Percentiles rank a stretch among this genome's conserved stretches.
phyloP scores from a whole-genome alignment of 2,888 invertebrate species.

The Podabrus alpinus region DNA sequence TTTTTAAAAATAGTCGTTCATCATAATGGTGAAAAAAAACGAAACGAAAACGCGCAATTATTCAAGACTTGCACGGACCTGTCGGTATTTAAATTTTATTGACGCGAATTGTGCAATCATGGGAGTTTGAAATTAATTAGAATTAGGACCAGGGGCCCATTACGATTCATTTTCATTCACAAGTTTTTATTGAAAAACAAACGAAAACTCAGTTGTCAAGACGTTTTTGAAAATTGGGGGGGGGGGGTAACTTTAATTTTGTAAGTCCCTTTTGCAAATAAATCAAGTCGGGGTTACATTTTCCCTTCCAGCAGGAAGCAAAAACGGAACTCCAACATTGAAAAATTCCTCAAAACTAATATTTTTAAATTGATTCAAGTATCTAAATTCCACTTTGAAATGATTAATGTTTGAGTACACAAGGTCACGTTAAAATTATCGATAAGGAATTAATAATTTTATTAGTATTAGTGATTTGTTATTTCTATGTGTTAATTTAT shows the following conservation, averaged over 20 bases:
- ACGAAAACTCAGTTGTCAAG: neutral
- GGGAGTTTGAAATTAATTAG: neutral
- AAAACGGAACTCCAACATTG: no score
- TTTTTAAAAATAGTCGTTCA: neutral
- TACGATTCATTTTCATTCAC: no score
- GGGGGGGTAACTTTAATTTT: neutral
- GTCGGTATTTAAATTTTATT: neutral
- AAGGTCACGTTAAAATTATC: neutral
- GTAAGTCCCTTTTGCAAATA: neutral
- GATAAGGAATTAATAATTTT: neutral
- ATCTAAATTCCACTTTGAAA: neutral
- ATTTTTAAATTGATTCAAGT: no score
- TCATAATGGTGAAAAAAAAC: neutral
- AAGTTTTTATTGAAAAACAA: neutral
- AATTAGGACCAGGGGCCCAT: neutral
- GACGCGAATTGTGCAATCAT: neutral
- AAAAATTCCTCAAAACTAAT: neutral
- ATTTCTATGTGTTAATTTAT: neutral
- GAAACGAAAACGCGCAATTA: neutral
- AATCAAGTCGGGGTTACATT: no score
- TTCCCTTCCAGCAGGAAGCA: no score
- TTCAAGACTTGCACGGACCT: neutral
- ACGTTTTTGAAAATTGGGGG: no score
- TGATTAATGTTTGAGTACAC: neutral
- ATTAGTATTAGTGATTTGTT: neutral